Evolutionary conservation across 1,140 invertebrate genomes (phyloP), one percentile per base, ranked within the genome.

Genomic region (Palaemon carinicauda): DNA sequence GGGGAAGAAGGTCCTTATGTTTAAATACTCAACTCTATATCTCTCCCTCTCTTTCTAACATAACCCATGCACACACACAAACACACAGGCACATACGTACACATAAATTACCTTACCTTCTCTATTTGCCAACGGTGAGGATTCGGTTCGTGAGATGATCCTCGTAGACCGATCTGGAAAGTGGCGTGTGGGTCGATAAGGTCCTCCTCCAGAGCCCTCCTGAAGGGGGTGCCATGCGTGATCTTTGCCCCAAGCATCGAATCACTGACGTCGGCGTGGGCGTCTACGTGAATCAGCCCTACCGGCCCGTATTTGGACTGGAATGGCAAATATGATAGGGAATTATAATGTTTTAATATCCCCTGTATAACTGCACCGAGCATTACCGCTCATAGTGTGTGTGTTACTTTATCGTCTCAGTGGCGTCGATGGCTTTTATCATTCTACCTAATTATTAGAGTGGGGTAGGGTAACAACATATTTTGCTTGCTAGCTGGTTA

Each of bases 121-220:
- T 41, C 71, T 3, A 86, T 53, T 65, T 80, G 84, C 84, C 84
- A 80, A 1, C 56, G 50, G 54, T 86, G n/a, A 7, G 50, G 91
- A 10, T 90, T 79, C 0, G 87, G 19, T 10, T 88, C 52, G 79
- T 91, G 90, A 12, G 86, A 82, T 4, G 90, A 89, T 0, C 91
- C 92, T 50, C 92, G 81, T 27, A 92, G 85, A 3, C 92, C 92
- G 41, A 92, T 92, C 89, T 92, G 92, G n/a, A 92, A 88, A 0
- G 91, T 91, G 31, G 90, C 87, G 19, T 90, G 88, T n/a, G 89
- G 87, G 74, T 92, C 91, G 9, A 92, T 85, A 71, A 91, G 90
- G 0, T 91, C 90, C 65, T 92, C 91, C 79, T 92, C 92, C 24
- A 91, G 82, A 0, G 92, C 91, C 54, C 92, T 83, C 4, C 91